Evolutionary conservation across 2,797 vertebrate species (phyloP).

Genomic region (Dermochelys coriacea): DNA sequence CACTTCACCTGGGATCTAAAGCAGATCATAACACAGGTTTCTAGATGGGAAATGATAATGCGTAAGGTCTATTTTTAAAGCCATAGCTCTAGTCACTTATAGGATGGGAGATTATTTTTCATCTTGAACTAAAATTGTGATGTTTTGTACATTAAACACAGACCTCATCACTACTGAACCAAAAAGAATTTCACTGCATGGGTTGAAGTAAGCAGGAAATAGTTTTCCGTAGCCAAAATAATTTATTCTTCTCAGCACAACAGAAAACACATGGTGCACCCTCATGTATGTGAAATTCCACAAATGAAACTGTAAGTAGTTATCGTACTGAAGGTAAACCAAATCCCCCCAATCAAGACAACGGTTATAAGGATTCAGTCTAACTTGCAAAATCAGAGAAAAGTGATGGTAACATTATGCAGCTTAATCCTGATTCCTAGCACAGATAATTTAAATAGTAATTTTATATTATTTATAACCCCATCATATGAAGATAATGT

Average conservation of each 20-base stretch:
- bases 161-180: neutral
- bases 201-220: slow-evolving; percentile 68
- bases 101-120: neutral
- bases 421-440: neutral
- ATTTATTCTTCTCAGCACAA: slow-evolving; percentile 62
- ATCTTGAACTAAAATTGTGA: slow-evolving; percentile 1
- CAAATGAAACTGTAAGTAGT: slow-evolving; percentile 15
- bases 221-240: slow-evolving; percentile 64
- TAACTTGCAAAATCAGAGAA: neutral
- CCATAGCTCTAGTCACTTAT: neutral
- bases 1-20: neutral
- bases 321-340: neutral
- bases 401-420: neutral
- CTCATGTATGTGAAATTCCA: slow-evolving; percentile 38
- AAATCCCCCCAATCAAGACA: neutral
- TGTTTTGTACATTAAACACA: slow-evolving; percentile 3
- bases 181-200: slow-evolving; percentile 8
- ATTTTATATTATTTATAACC: neutral
- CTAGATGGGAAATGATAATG: slow-evolving; percentile 19
- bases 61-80: neutral
- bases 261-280: slow-evolving; percentile 56
- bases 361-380: slow-evolving; percentile 11
- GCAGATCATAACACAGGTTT: neutral
- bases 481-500: neutral
- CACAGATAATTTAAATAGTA: slow-evolving; percentile 1